phyloP scores from a whole-genome alignment of 1,140 invertebrate species.

The Tyrophagus putrescentiae region DNA sequence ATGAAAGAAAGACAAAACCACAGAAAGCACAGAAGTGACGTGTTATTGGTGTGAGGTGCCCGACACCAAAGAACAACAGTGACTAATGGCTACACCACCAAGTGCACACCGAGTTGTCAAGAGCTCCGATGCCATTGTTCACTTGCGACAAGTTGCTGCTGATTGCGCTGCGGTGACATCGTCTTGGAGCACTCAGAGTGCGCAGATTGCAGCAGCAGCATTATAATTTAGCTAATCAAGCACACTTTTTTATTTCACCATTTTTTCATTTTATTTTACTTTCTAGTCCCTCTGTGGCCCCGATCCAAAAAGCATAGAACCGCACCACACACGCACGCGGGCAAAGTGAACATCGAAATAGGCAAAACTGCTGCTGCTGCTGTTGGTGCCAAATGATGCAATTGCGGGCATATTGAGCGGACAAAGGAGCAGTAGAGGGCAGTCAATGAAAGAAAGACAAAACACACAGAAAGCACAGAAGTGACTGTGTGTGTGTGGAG shows the following conservation, averaged over 20 bases:
- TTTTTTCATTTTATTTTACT: no score
- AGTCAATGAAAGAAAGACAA: conserved; percentile 8
- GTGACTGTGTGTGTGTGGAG: neutral
- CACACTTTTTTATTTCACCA: conserved; percentile 6
- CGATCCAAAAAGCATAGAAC: neutral
- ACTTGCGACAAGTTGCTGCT: neutral
- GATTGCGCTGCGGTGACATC: neutral
- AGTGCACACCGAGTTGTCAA: neutral
- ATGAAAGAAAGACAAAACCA: neutral
- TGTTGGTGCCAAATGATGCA: conserved; percentile 11
- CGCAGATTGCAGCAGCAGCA: no score
- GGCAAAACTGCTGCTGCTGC: no score
- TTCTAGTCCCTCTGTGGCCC: no score
- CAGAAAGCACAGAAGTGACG: conserved; percentile 1
- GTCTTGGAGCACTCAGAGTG: neutral
- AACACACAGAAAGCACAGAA: neutral
- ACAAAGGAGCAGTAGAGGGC: neutral
- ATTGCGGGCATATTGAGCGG: neutral
- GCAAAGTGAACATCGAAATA: neutral
- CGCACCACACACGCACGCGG: neutral
- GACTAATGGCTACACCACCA: conserved; percentile 13
- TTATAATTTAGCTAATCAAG: conserved; percentile 15
- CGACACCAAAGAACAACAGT: neutral
- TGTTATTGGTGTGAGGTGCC: neutral
- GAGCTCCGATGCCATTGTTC: neutral